A percentile compares a stretch with the other conserved stretches of the same genome.
phyloP scores from a whole-genome alignment of 2,888 invertebrate species.

The Latrodectus elegans region DNA sequence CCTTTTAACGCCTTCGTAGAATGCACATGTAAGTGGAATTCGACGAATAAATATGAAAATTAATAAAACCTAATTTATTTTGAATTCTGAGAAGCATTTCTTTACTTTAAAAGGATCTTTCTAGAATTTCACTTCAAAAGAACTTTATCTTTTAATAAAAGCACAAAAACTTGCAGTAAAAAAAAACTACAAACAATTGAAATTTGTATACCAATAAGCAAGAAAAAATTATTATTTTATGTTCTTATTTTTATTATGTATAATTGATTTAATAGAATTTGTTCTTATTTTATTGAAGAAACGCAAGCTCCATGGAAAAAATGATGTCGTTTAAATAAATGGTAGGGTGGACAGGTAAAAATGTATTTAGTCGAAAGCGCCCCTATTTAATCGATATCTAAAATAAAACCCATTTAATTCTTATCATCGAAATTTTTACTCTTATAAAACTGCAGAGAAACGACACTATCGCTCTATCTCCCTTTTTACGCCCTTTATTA shows the following conservation, averaged over 20 bases:
- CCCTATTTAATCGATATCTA: constrained; percentile 64
- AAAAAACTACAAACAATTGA: no score
- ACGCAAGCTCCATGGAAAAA: neutral
- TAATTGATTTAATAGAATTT: neutral
- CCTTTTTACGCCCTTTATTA: constrained; percentile 66
- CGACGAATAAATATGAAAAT: no score
- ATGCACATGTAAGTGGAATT: no score
- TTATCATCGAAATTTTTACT: constrained; percentile 68
- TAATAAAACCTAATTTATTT: no score
- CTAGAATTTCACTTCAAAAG: no score
- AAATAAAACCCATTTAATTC: constrained; percentile 69
- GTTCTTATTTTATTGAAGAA: neutral
- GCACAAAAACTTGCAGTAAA: no score
- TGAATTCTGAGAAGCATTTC: no score
- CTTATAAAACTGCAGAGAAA: constrained; percentile 64
- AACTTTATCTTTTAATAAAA: no score
- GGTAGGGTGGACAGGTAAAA: constrained; percentile 15
- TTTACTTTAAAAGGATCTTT: no score
- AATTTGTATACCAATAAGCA: neutral
- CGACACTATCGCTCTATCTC: constrained; percentile 56
- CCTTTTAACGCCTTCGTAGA: no score
- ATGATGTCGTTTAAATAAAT: neutral
- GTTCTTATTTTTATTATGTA: neutral
- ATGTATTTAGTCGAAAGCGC: constrained; percentile 36
- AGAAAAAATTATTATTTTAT: neutral